Conservation (phyloP, 23 tunicate species). For the Phallusia fumigata region DNA sequence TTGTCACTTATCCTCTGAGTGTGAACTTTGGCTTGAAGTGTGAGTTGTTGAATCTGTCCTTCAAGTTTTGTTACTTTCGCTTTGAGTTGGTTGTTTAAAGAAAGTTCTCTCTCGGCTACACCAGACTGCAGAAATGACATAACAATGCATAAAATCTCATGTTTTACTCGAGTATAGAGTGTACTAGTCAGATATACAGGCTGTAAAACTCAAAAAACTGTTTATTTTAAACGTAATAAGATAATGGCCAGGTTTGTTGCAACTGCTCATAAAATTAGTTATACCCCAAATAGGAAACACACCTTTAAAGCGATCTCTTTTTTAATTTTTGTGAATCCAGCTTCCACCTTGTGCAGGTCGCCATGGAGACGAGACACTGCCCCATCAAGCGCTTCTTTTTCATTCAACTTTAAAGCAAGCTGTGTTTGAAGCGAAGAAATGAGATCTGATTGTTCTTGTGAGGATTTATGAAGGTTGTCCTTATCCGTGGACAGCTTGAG, state of each 20-base stretch:
- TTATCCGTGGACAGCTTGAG: not conserved
- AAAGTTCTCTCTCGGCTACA: conserved; percentile 22
- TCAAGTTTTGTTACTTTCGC: conserved; percentile 9
- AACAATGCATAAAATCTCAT: too few species aligned
- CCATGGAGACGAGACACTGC: conserved; percentile 62
- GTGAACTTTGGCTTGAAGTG: conserved; percentile 4
- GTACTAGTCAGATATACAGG: too few species aligned
- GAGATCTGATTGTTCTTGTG: not conserved
- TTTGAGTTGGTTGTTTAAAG: conserved; percentile 30
- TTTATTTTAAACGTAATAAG: too few species aligned
- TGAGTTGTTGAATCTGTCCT: conserved; percentile 16
- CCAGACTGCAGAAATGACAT: conserved; percentile 18
- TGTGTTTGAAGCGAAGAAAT: conserved; percentile 21
- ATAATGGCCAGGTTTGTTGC: too few species aligned
- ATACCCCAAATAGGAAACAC: too few species aligned
- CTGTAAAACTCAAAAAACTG: too few species aligned
- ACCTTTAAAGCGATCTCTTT: conserved; percentile 67
- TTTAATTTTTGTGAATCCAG: conserved; percentile 58
- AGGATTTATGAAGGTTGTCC: conserved; percentile 17
- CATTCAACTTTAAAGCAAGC: conserved; percentile 27
- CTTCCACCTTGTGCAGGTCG: conserved; percentile 60
- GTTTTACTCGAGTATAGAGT: too few species aligned
- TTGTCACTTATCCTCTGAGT: conserved; percentile 46
- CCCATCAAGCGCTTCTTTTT: conserved; percentile 51
- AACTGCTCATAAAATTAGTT: too few species aligned